Evolutionary conservation across 2,797 vertebrate species (phyloP).

Genomic region (Pangasius krempfi): DNA sequence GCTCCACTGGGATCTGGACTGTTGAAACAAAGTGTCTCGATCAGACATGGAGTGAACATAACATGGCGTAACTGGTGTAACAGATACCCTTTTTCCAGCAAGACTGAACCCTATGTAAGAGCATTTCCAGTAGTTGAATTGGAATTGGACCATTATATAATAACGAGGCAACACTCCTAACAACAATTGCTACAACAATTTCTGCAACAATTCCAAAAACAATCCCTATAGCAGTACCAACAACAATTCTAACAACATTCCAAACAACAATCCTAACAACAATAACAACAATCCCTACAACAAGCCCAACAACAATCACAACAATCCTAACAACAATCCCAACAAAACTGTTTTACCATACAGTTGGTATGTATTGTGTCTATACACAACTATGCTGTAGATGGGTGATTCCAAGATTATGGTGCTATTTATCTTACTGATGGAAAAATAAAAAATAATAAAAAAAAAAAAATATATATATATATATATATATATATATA

Average conservation of each 20-base stretch:
- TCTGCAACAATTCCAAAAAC: not conserved
- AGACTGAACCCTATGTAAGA: not conserved
- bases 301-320: too few relatives aligned
- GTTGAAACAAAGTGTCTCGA: conserved; percentile 8
- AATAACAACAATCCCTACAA: too few relatives aligned
- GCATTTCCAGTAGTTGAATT: not conserved
- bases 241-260: too few relatives aligned
- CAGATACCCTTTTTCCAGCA: not conserved
- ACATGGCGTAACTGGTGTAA: not conserved
- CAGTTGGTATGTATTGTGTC: too few relatives aligned
- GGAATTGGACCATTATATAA: not conserved
- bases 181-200: not conserved
- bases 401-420: not conserved
- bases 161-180: not conserved
- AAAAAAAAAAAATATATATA: too few relatives aligned
- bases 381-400: not conserved
- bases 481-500: too few relatives aligned
- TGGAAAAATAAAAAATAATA: too few relatives aligned
- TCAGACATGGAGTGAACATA: not conserved
- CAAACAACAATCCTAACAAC: too few relatives aligned
- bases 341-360: not conserved
- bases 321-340: not conserved
- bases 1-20: not conserved
- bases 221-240: not conserved
- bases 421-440: not conserved